Percentiles rank a stretch among this genome's conserved stretches.
Conservation (phyloP, 2,888 invertebrate species). For the Electrophaes corylata region DNA sequence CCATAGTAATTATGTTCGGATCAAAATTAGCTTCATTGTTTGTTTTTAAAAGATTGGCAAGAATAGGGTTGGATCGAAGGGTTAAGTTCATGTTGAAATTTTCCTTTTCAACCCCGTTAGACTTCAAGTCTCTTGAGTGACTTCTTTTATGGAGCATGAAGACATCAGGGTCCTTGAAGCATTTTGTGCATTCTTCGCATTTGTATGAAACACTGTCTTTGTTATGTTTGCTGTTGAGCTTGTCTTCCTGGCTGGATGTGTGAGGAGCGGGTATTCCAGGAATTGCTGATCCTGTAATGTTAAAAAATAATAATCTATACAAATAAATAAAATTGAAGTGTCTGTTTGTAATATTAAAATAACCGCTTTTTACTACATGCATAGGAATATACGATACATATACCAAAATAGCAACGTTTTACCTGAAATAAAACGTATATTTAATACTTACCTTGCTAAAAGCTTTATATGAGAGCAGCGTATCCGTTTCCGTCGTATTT, state of each 20-base stretch:
- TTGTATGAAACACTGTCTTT: constrained; percentile 52
- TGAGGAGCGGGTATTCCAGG: constrained; percentile 15
- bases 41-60: constrained; percentile 66
- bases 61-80: constrained; percentile 68
- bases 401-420: too few species aligned
- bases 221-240: constrained; percentile 28
- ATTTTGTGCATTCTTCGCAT: constrained; percentile 70
- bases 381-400: too few species aligned
- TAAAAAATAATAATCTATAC: too few species aligned
- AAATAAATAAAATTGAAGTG: too few species aligned
- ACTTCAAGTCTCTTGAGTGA: constrained; percentile 45
- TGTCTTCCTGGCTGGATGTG: constrained; percentile 29
- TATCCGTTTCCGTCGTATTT: too few species aligned
- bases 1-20: constrained; percentile 47
- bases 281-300: constrained; percentile 8
- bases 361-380: too few species aligned
- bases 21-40: constrained; percentile 48
- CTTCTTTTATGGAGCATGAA: constrained; percentile 64
- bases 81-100: constrained; percentile 59
- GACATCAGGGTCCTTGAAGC: constrained; percentile 78
- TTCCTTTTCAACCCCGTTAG: constrained; percentile 49
- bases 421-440: too few species aligned
- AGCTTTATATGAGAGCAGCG: too few species aligned
- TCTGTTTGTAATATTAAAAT: too few species aligned
- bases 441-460: too few species aligned